These are phyloP conservation scores for Tinea pellionella DNA, from an alignment of 2,888 invertebrate species.

Conservation along the genomic window DNA sequence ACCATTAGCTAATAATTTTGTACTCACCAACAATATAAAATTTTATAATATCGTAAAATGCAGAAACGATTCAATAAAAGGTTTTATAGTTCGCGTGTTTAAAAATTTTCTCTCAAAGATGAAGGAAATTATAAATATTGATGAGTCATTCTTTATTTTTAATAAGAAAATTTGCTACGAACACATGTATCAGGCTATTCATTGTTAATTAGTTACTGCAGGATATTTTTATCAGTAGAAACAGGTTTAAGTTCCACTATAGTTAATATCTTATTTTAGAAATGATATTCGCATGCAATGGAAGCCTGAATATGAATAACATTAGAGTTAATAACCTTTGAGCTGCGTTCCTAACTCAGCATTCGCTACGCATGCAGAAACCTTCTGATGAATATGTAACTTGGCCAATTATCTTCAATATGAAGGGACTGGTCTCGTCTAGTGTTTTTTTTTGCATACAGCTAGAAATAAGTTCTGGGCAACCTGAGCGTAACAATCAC, in stretches of 20 bases:
- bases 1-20: no score
- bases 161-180: not conserved
- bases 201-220: not conserved
- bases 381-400: slow-evolving; percentile 12
- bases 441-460: not conserved
- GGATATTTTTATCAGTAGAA: not conserved
- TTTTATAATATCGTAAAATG: not conserved
- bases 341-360: not conserved
- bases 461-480: not conserved
- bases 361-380: slow-evolving; percentile 8
- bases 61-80: not conserved
- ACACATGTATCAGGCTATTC: not conserved
- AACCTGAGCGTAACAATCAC: slow-evolving; percentile 4
- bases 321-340: slow-evolving; percentile 9
- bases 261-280: slow-evolving; percentile 5
- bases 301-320: not conserved
- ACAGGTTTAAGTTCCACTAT: not conserved
- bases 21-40: not conserved
- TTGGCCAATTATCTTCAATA: slow-evolving; percentile 6
- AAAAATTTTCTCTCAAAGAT: not conserved
- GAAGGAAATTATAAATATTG: not conserved
- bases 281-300: not conserved
- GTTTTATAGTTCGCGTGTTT: not conserved
- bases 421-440: slow-evolving; percentile 4
- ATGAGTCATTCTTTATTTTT: not conserved